Evolutionary conservation across 2,113 vertebrate species (phyloP).

Genomic region (Colinus virginianus): DNA sequence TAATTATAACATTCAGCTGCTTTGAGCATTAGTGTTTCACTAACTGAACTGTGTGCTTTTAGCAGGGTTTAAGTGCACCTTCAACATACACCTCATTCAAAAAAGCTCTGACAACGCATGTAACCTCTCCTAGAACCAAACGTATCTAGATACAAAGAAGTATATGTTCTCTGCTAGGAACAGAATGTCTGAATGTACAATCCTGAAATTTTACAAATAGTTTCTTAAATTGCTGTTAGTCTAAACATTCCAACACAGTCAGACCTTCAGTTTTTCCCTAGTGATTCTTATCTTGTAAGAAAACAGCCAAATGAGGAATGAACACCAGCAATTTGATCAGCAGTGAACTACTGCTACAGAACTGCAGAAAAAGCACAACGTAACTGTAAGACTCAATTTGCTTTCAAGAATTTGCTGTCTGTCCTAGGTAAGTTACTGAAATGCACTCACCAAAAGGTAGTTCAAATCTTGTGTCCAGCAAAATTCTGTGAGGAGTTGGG

Average conservation of each 20-base stretch:
- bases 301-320: not conserved
- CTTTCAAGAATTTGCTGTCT: not conserved
- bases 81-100: not conserved
- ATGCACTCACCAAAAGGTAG: slow-evolving; percentile 93
- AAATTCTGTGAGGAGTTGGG: slow-evolving; percentile 90
- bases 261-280: not conserved
- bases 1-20: slow-evolving; percentile 6
- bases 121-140: not conserved
- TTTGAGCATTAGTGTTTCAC: slow-evolving; percentile 28
- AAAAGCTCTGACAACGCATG: not conserved
- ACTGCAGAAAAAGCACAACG: not conserved
- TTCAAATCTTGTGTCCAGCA: slow-evolving; percentile 95
- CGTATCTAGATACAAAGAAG: not conserved
- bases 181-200: not conserved
- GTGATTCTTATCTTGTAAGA: not conserved
- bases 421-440: not conserved
- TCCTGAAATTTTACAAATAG: not conserved
- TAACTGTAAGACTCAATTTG: not conserved
- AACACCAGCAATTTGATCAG: not conserved
- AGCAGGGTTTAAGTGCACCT: not conserved
- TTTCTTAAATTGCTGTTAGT: not conserved
- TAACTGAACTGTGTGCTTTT: not conserved
- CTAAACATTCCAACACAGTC: not conserved
- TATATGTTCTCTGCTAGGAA: not conserved
- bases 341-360: not conserved